These are phyloP conservation scores for Leucozona laternaria DNA, from an alignment of 2,888 invertebrate species.

Conservation along the genomic window DNA sequence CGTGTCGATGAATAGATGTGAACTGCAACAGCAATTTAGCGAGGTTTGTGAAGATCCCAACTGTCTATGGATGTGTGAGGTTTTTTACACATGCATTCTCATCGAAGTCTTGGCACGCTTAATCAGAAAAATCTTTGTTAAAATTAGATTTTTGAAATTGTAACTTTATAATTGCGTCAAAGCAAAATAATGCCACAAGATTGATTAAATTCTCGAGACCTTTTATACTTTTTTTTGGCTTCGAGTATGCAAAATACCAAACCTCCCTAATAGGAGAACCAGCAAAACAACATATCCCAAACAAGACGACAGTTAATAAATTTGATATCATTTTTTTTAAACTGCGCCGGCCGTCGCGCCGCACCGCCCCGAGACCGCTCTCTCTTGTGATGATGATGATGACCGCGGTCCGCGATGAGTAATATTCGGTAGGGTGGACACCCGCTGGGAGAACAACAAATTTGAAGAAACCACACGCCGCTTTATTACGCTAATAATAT, in stretches of 20 bases:
- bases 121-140: too few relatives aligned
- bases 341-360: background rate
- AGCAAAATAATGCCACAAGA: slow-evolving; percentile 6
- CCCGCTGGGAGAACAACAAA: slow-evolving; percentile 75
- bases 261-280: slow-evolving; percentile 8
- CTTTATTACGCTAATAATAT: slow-evolving; percentile 76
- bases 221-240: background rate
- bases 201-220: slow-evolving; percentile 1
- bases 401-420: slow-evolving; percentile 71
- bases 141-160: too few relatives aligned
- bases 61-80: too few relatives aligned
- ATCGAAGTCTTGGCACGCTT: too few relatives aligned
- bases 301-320: slow-evolving; percentile 66
- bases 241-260: slow-evolving; percentile 11
- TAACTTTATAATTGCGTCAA: too few relatives aligned
- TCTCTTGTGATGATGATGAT: slow-evolving; percentile 57
- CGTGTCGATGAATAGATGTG: too few relatives aligned
- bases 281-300: slow-evolving; percentile 45
- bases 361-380: background rate
- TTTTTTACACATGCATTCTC: too few relatives aligned
- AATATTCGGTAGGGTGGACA: slow-evolving; percentile 75
- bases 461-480: slow-evolving; percentile 75
- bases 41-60: too few relatives aligned
- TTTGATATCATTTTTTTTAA: slow-evolving; percentile 72
- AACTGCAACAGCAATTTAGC: too few relatives aligned